Base-by-base conservation (phyloP, 2,888 invertebrate species). In the Acrobasis repandana region DNA sequence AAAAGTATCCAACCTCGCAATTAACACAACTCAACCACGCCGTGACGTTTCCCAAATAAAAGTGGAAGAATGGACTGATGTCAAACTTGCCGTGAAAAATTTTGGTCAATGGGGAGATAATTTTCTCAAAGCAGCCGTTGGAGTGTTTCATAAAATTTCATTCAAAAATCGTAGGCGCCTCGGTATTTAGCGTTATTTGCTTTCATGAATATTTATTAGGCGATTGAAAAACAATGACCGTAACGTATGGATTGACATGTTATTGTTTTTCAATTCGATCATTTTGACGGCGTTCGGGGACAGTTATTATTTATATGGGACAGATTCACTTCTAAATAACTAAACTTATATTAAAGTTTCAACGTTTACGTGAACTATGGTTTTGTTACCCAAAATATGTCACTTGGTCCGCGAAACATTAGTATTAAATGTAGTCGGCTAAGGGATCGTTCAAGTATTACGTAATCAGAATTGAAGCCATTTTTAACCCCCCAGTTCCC, bases 81-180 rank as follows among this genome's bases (percentile, higher is more conserved):
- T 87, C 87, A 88, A 89, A 90, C 88, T 89, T 86, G 82, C 85
- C 80, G 86, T 86, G 88, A 90, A 90, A 89, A 88, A 85, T 87
- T 83, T 85, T 81, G 83, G 84, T 86, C 89, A 89, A 89, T 88
- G 89, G 85, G 83, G 83, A 89, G 89, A 89, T 89, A 89, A 90
- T 89, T 89, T 86, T 72, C 79, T 80, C 76, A 74, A 75, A 76
- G 80, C 80, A 79, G 79, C 77, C 80, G 79, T 77, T 77, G 75
- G 76, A 82, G 84, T 88, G 82, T 86, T 89, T 85, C 81, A 83
- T 81, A 80, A 86, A 86, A 83, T 83, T 85, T 77, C 77, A 73
- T 79, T 88, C 83, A 89, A 86, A 88, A 85, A 86, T 86, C 76
- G 80, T 79, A 76, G 73, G 71, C 66, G 67, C 73, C 77, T 81